These are phyloP conservation scores for Xyliphius kryptos DNA, from an alignment of 2,113 vertebrate genomes.

Conservation along the genomic window DNA sequence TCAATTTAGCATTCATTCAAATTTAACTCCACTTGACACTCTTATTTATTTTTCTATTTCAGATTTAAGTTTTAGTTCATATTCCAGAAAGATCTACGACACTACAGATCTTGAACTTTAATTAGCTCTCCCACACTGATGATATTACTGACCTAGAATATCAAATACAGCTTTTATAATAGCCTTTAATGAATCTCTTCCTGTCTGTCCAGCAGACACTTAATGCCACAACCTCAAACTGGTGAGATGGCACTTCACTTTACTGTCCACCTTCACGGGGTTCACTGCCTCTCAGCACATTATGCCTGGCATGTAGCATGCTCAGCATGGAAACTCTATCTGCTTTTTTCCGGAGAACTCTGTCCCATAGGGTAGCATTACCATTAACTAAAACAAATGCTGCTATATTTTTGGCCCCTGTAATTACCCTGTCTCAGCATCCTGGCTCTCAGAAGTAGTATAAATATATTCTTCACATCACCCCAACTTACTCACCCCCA, in stretches of 20 bases:
- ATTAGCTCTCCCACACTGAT: background rate
- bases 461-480: constrained; percentile 41
- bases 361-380: constrained; percentile 55
- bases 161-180: background rate
- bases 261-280: constrained; percentile 32
- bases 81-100: too few relatives aligned
- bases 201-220: background rate
- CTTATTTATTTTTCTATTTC: too few relatives aligned
- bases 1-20: too few relatives aligned
- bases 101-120: too few relatives aligned
- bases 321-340: constrained; percentile 73
- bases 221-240: background rate
- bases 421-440: constrained; percentile 68
- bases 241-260: background rate
- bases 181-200: constrained; percentile 6
- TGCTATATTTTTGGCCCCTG: constrained; percentile 70
- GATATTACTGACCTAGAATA: constrained; percentile 3
- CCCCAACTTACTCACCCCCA: constrained; percentile 30
- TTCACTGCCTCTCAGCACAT: constrained; percentile 14
- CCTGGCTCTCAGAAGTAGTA: constrained; percentile 53
- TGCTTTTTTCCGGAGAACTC: constrained; percentile 49
- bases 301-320: constrained; percentile 60
- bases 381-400: constrained; percentile 71
- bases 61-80: too few relatives aligned
- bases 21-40: too few relatives aligned